Base-by-base conservation (phyloP, 2,888 invertebrate species). In the Drosophila anomelani region DNA sequence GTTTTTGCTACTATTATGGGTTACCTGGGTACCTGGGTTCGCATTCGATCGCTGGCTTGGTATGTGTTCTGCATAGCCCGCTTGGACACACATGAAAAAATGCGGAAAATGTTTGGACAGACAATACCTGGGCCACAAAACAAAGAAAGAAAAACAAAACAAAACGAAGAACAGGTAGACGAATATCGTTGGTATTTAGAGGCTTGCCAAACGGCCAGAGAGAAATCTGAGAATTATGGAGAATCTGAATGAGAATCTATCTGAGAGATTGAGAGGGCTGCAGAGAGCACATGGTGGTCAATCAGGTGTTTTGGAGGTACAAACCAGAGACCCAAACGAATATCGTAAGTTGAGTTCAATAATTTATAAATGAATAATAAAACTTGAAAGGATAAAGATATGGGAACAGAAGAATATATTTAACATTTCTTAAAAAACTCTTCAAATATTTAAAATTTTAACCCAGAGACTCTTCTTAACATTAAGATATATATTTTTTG, bases 101-200 rank as follows among this genome's bases (percentile, higher is more conserved):
- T 85, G 85, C 87, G 76, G 78, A 88, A 84, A 87, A 85, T 85
- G 74, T 87, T 77, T 71, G 84, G 77, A 69, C 84, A 80, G 80
- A 79, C 81, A 78, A 76, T 63, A 58, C 76, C 61, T 55, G 53
- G 60, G 58, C 20, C 34, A 38, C 39, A 49, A 44, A 36, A 29
- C 46, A 59, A 41, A 53, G 38, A 60, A 57, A 56, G 12, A 57
- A 49, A 49, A 74, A 62, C 57, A 84, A 84, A 79, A 77, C 68
- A 68, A 70, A 62, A 36, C 57, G 53, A 81, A 75, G 29, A 76
- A 81, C 84, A 84, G 85, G 81, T 79, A 76, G 72, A 57, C 58
- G 53, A 78, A 78, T 85, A 82, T 77, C 88, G 85, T 82, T 59
- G 47, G 23, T 43, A n/a, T 43, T 36, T 3, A 47, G 32, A 20